Conservation (phyloP, 2,888 invertebrate genomes). For the Tillus elongatus region DNA sequence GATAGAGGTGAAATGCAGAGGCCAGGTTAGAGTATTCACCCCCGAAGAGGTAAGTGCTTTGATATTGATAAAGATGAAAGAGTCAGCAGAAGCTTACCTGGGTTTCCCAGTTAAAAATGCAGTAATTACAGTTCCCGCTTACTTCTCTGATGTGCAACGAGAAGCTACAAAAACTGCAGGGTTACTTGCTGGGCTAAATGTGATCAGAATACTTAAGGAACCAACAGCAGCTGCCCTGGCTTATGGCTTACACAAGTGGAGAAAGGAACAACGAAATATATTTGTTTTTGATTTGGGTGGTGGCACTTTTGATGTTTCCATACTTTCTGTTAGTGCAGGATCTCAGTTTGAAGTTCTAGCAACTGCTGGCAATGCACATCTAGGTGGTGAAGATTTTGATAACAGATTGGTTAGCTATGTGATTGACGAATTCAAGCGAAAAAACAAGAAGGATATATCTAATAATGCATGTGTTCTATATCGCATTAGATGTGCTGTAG, state of each 20-base stretch:
- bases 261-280: slow-evolving; percentile 34
- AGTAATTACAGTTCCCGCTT: slow-evolving; percentile 70
- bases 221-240: slow-evolving; percentile 62
- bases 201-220: slow-evolving; percentile 71
- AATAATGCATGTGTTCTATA: slow-evolving; percentile 58
- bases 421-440: slow-evolving; percentile 59
- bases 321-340: slow-evolving; percentile 70
- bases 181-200: slow-evolving; percentile 61
- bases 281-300: slow-evolving; percentile 54
- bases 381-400: slow-evolving; percentile 63
- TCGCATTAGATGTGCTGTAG: slow-evolving; percentile 65
- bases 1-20: slow-evolving; percentile 56
- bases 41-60: slow-evolving; percentile 65
- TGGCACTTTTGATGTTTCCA: slow-evolving; percentile 70
- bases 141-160: slow-evolving; percentile 58
- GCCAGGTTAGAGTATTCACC: slow-evolving; percentile 53
- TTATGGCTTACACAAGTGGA: slow-evolving; percentile 44
- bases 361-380: slow-evolving; percentile 73
- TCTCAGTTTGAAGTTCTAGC: slow-evolving; percentile 67
- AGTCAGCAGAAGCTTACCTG: slow-evolving; percentile 65
- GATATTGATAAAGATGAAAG: slow-evolving; percentile 54
- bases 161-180: slow-evolving; percentile 76
- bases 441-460: slow-evolving; percentile 60
- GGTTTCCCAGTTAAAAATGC: slow-evolving; percentile 59
- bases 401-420: slow-evolving; percentile 48